Percentiles rank a stretch among this genome's conserved stretches.
These are phyloP conservation scores for Neocrepidodera transversa DNA, from an alignment of 2,888 invertebrate species.

Conservation along the genomic window DNA sequence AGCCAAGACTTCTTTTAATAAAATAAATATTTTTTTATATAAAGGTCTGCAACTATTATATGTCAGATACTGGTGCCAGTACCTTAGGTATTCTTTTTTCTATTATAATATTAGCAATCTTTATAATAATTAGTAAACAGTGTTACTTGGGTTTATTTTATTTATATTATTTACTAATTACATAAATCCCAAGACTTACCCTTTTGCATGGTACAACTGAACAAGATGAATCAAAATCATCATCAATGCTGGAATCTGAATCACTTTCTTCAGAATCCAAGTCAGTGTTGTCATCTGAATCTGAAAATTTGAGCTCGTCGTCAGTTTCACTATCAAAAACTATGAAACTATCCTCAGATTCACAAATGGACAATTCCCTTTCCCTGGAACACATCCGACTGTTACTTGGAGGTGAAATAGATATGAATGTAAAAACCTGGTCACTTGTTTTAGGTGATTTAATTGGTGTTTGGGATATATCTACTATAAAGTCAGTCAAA, in stretches of 20 bases:
- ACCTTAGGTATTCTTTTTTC: no score
- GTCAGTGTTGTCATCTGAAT: constrained; percentile 21
- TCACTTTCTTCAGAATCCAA: constrained; percentile 27
- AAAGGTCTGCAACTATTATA: no score
- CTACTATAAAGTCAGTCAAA: constrained; percentile 32
- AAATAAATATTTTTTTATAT: no score
- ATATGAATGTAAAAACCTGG: constrained; percentile 15
- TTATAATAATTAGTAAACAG: no score
- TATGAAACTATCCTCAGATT: constrained; percentile 68
- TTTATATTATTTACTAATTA: constrained; percentile 1
- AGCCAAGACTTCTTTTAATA: no score
- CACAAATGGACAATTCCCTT: constrained; percentile 29
- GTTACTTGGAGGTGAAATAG: constrained; percentile 21
- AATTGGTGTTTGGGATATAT: constrained; percentile 1
- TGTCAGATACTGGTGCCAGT: no score
- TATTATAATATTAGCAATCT: no score
- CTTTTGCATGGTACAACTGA: constrained; percentile 38
- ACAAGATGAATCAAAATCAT: constrained; percentile 34
- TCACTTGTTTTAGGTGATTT: neutral
- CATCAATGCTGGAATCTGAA: constrained; percentile 25
- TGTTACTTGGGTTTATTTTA: no score
- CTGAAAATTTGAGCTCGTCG: constrained; percentile 31
- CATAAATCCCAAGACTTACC: constrained; percentile 36
- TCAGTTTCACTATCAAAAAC: constrained; percentile 61
- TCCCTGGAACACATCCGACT: constrained; percentile 15